phyloP scores from a whole-genome alignment of 2,888 invertebrate species.

The Dolichomitus sp. region DNA sequence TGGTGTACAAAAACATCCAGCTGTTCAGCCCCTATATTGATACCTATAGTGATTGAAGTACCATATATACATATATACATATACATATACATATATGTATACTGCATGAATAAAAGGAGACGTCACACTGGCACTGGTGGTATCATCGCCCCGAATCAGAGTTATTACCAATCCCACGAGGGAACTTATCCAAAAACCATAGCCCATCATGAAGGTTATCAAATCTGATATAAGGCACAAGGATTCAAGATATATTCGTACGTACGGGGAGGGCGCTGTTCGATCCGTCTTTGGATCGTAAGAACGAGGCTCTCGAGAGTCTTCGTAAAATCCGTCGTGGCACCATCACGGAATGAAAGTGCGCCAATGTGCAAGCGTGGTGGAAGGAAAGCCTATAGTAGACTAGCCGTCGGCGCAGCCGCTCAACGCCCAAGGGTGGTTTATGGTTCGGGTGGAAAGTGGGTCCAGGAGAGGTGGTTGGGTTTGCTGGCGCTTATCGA shows the following conservation, averaged over 20 bases:
- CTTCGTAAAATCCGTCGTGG: constrained; percentile 34
- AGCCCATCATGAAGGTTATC: constrained; percentile 44
- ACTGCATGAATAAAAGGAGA: neutral
- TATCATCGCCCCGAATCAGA: neutral
- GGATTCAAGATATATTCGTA: neutral
- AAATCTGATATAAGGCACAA: constrained; percentile 37
- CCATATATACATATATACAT: neutral
- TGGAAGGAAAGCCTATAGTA: neutral
- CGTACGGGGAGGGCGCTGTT: neutral
- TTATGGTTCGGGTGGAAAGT: constrained; percentile 43
- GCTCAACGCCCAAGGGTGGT: constrained; percentile 39
- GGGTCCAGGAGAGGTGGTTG: constrained; percentile 36
- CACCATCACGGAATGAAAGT: constrained; percentile 9
- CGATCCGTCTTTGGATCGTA: neutral
- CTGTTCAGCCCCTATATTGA: neutral
- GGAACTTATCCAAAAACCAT: constrained; percentile 42
- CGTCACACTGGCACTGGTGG: neutral
- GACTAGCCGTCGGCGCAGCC: constrained; percentile 38
- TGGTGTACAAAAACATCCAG: too few relatives aligned
- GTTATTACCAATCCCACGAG: constrained; percentile 42
- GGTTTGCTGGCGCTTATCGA: constrained; percentile 68
- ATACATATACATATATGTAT: neutral
- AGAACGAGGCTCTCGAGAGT: constrained; percentile 34
- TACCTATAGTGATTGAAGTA: neutral
- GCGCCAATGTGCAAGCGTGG: constrained; percentile 6